Evolutionary conservation across 2,113 vertebrate species (phyloP).

Genomic region (Zosterops borbonicus): DNA sequence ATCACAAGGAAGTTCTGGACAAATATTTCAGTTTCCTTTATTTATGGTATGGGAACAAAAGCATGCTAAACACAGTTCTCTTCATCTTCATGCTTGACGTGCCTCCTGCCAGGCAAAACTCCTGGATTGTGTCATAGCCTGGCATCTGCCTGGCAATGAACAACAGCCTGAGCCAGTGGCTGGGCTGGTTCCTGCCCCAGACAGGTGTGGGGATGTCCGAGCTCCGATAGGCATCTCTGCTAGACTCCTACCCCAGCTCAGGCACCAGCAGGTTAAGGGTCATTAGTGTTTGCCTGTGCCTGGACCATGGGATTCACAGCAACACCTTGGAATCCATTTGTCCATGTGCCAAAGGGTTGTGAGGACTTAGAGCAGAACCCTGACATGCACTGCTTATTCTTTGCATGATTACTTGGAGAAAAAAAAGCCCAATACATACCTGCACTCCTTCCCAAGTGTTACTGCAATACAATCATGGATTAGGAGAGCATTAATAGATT

Average conservation of each 20-base stretch:
- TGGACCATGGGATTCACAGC: not conserved
- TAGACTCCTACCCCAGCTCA: not conserved
- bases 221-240: not conserved
- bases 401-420: not conserved
- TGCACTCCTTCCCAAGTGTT: not conserved
- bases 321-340: rapidly evolving
- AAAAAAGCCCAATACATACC: no score
- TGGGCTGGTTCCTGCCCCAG: not conserved
- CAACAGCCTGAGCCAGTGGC: not conserved
- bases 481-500: not conserved
- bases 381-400: not conserved
- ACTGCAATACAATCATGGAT: not conserved
- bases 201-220: not conserved
- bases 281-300: not conserved
- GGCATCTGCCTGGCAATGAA: not conserved
- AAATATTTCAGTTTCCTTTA: not conserved
- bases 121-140: not conserved
- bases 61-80: not conserved
- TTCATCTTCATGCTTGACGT: not conserved
- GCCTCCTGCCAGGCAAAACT: not conserved
- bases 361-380: not conserved
- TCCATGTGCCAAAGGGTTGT: not conserved
- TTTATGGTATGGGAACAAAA: not conserved
- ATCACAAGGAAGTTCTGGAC: not conserved
- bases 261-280: not conserved